Evolutionary conservation across 2,888 invertebrate genomes (phyloP).

Genomic region (Clistopyga incitator): DNA sequence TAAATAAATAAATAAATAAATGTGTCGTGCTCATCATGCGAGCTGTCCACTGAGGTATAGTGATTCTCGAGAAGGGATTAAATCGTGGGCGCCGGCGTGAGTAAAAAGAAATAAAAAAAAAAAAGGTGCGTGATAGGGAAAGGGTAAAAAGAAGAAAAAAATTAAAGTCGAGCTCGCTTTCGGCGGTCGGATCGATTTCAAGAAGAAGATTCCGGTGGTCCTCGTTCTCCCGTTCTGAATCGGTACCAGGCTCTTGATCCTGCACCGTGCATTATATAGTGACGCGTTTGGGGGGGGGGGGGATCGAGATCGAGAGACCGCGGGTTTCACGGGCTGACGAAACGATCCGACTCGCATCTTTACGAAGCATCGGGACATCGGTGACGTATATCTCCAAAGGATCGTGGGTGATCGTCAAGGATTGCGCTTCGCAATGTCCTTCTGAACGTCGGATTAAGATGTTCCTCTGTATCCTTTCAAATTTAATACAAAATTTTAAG

Average conservation of each 20-base stretch:
- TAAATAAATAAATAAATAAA: constrained; percentile 3
- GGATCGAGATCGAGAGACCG: constrained; percentile 66
- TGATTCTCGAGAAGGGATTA: constrained; percentile 58
- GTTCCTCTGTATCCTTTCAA: constrained; percentile 60
- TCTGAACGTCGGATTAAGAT: constrained; percentile 76
- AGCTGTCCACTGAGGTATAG: constrained; percentile 32
- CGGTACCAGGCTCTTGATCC: constrained; percentile 57
- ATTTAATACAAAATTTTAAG: too few relatives aligned
- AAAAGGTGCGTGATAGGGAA: constrained; percentile 39
- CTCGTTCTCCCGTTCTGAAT: constrained; percentile 32
- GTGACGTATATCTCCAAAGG: constrained; percentile 44
- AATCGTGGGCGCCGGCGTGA: constrained; percentile 47
- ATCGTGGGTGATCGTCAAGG: constrained; percentile 65
- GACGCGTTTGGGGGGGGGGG: constrained; percentile 39
- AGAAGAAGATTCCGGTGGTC: constrained; percentile 67
- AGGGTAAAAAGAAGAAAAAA: constrained; percentile 30
- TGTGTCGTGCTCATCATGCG: constrained; percentile 30
- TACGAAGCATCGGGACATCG: constrained; percentile 51
- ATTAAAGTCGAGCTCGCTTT: constrained; percentile 47
- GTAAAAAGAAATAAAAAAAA: constrained; percentile 28
- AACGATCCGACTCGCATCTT: constrained; percentile 57
- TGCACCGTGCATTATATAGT: constrained; percentile 31
- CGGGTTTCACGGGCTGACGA: constrained; percentile 61
- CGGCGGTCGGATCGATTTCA: constrained; percentile 68
- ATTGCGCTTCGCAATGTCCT: constrained; percentile 63